Evolutionary conservation across 2,113 vertebrate species (phyloP).

Genomic region (Psephotus haematonotus): DNA sequence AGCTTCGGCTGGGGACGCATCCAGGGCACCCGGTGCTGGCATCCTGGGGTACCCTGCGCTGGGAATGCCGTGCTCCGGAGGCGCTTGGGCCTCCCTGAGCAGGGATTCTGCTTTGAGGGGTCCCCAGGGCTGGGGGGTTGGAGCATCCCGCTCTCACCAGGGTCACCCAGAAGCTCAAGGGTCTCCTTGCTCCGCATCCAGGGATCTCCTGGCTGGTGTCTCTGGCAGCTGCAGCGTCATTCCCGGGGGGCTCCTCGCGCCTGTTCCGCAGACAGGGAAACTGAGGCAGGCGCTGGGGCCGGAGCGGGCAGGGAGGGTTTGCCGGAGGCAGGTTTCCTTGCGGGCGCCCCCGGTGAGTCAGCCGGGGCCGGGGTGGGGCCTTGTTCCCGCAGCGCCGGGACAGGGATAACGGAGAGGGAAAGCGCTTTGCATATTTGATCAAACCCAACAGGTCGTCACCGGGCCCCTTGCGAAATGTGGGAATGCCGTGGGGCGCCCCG

Average conservation of each 20-base stretch:
- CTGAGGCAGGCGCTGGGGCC: slow-evolving; percentile 27
- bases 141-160: background rate
- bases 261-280: background rate
- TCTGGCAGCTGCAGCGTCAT: slow-evolving; percentile 1
- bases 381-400: background rate
- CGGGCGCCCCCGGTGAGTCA: slow-evolving; percentile 56
- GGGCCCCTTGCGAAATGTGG: slow-evolving; percentile 47
- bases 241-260: background rate
- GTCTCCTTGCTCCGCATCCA: background rate
- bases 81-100: background rate
- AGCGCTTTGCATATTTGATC: slow-evolving; percentile 34
- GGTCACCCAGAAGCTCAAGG: background rate
- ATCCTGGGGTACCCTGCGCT: background rate
- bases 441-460: background rate
- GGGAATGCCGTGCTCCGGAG: background rate
- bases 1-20: background rate
- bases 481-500: background rate
- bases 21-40: background rate
- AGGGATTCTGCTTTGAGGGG: background rate
- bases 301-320: background rate
- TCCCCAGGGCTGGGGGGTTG: accelerated
- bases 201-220: background rate
- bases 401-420: slow-evolving; percentile 50
- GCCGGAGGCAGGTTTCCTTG: slow-evolving; percentile 52
- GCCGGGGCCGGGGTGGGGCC: slow-evolving; percentile 52